Conservation (phyloP, 2,113 vertebrate species). For the Passer montanus region DNA sequence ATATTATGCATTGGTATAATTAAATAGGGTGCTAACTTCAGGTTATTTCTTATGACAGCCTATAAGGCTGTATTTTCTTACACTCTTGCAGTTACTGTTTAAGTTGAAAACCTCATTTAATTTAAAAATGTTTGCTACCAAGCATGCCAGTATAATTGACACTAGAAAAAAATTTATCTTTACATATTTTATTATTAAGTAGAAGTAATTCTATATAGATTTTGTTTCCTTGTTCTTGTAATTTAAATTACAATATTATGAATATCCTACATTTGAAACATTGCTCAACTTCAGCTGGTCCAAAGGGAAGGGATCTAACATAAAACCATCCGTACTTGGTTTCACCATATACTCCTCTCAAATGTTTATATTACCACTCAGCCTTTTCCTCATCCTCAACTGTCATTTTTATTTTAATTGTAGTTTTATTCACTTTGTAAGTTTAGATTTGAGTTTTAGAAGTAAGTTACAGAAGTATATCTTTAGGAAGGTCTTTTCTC, state of each 20-base stretch:
- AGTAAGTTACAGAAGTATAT: background rate
- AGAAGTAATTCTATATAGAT: background rate
- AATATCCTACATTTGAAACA: background rate
- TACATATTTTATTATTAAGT: background rate
- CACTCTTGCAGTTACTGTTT: background rate
- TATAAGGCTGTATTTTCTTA: background rate
- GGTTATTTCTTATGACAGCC: background rate
- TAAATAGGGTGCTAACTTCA: background rate
- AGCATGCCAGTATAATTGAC: background rate
- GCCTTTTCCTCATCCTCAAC: background rate
- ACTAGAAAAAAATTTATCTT: background rate
- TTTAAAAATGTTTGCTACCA: conserved; percentile 35
- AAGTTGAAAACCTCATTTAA: conserved; percentile 37
- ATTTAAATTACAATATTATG: background rate
- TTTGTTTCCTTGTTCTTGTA: background rate
- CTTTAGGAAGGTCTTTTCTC: background rate
- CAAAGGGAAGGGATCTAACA: background rate
- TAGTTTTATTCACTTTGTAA: background rate
- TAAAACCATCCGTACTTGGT: background rate
- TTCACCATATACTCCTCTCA: background rate
- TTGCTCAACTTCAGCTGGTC: background rate
- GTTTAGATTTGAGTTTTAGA: background rate
- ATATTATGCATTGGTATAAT: conserved; percentile 45
- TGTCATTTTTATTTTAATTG: background rate
- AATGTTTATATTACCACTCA: background rate